phyloP scores from a whole-genome alignment of 2,113 vertebrate genomes.

The Heterocephalus glaber region DNA sequence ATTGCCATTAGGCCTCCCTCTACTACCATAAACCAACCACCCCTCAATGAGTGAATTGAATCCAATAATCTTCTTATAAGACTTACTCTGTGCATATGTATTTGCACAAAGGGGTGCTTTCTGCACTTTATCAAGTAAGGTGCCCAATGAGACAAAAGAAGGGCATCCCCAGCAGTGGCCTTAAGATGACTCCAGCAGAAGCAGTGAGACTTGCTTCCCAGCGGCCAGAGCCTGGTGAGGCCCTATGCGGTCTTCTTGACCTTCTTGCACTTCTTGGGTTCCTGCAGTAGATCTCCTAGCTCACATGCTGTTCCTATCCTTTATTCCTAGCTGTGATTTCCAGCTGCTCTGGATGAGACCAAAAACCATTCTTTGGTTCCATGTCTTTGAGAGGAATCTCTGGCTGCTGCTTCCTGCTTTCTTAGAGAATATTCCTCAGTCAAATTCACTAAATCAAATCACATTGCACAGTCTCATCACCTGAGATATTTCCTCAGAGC shows the following conservation, averaged over 20 bases:
- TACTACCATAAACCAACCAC: background rate
- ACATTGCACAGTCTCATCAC: background rate
- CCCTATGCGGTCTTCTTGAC: background rate
- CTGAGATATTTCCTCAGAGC: background rate
- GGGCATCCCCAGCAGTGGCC: background rate
- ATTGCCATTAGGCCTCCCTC: background rate
- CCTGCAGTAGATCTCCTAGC: background rate
- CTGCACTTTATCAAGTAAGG: background rate
- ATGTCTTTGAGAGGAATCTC: background rate
- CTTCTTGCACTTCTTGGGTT: background rate
- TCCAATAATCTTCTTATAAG: background rate
- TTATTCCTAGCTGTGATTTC: background rate
- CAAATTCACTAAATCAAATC: background rate
- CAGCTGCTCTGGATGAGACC: background rate
- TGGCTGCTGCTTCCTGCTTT: background rate
- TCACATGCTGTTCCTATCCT: background rate
- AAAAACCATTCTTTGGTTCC: background rate
- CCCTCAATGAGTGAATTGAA: background rate
- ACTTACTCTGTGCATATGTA: background rate
- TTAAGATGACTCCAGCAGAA: background rate
- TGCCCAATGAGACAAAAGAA: background rate
- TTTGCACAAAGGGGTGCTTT: background rate
- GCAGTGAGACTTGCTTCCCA: background rate
- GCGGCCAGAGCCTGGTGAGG: background rate
- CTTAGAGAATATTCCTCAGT: background rate